Percentiles rank a stretch among this genome's conserved stretches.
Evolutionary conservation across 2,888 invertebrate species (phyloP).

Genomic region (Bellardia bayeri): DNA sequence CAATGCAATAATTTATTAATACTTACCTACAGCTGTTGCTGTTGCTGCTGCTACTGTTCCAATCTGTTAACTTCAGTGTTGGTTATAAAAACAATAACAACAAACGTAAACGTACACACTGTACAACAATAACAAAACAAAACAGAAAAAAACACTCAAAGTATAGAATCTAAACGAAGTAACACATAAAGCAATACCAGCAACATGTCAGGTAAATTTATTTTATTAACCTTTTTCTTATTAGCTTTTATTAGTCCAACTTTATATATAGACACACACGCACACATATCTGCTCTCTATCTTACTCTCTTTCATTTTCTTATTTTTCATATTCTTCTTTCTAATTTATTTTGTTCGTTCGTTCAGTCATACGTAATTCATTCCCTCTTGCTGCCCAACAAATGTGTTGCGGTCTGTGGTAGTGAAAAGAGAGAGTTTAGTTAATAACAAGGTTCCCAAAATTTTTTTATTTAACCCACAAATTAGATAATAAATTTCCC

Average conservation of each 20-base stretch:
- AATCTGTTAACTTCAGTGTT: constrained; percentile 59
- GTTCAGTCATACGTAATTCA: constrained; percentile 35
- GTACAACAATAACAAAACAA: not conserved
- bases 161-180: constrained; percentile 37
- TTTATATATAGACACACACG: not conserved
- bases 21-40: constrained; percentile 65
- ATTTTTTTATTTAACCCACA: not conserved
- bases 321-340: constrained; percentile 19
- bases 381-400: constrained; percentile 20
- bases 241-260: constrained; percentile 51
- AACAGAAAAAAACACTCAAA: constrained; percentile 3
- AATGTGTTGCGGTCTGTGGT: not conserved
- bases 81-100: not conserved
- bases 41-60: constrained; percentile 40
- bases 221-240: constrained; percentile 57
- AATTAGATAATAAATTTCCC: not conserved
- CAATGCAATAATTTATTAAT: constrained; percentile 64
- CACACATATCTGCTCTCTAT: not conserved
- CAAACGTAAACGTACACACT: constrained; percentile 12
- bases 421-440: constrained; percentile 7
- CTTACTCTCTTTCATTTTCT: constrained; percentile 31
- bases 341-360: constrained; percentile 33
- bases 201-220: constrained; percentile 65
- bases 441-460: constrained; percentile 29
- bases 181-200: constrained; percentile 45